Evolutionary conservation across 2,797 vertebrate species (phyloP).

Genomic region (Xerus rutilus): DNA sequence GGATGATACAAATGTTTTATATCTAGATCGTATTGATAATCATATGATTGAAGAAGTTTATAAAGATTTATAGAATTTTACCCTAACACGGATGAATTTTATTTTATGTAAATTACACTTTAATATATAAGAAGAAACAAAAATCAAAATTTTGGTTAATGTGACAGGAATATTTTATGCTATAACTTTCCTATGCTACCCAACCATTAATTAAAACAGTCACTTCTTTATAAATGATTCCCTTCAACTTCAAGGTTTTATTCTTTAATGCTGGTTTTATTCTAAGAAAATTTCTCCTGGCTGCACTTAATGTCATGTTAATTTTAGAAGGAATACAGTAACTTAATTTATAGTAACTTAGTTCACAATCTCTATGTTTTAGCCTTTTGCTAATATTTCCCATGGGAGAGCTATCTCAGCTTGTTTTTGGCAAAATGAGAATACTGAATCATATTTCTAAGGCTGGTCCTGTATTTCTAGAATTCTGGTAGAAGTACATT

Average conservation of each 20-base stretch:
- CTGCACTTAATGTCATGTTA: not conserved
- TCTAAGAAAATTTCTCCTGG: not conserved
- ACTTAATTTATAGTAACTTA: not conserved
- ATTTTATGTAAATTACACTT: not conserved
- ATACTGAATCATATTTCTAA: not conserved
- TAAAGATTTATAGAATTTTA: not conserved
- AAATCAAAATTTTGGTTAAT: not conserved
- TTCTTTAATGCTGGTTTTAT: not conserved
- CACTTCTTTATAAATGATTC: not conserved
- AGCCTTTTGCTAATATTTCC: not conserved
- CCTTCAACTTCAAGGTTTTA: not conserved
- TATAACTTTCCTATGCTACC: not conserved
- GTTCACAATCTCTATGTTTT: not conserved
- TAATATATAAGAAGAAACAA: not conserved
- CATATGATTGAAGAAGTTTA: not conserved
- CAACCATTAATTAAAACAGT: not conserved
- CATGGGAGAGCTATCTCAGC: not conserved
- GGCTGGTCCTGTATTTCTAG: not conserved
- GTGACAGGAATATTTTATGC: not conserved
- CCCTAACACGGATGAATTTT: not conserved
- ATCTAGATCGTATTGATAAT: not conserved
- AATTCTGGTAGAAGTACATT: not conserved
- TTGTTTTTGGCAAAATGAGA: not conserved
- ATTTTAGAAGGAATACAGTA: not conserved
- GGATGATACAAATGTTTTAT: not conserved